Base-by-base conservation (phyloP, 1,140 invertebrate genomes). In the Sinonovacula constricta region DNA sequence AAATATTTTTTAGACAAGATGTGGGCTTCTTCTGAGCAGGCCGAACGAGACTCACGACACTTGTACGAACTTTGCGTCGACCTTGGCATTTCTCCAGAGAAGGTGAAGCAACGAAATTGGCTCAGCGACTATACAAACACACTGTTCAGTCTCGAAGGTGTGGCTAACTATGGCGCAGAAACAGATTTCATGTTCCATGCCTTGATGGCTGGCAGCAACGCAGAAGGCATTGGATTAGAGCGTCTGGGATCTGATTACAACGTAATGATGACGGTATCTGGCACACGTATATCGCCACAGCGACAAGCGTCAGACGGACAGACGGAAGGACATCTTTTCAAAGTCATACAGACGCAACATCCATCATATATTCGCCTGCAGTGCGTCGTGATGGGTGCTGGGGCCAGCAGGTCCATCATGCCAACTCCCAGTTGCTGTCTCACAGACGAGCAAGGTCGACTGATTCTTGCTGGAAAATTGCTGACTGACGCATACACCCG, bases 391-490 rank as follows among this genome's bases (percentile, higher is more conserved):
- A 65, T 76, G 62, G 63, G 72, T n/a, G 67, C 62, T 22, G 56
- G 72, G 22, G 31, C 72, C 12, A 76, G 72, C 33, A 34, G 62
- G 31, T 67, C 72, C 28, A 76, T 76, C 26, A 76, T 76, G 72
- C 39, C 72, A 3, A 57, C 62, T 0, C 72, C 72, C 24, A 76
- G 63, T 59, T 76, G 72, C 33, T 76, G 72, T 26, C 5, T 76
- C 10, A 63, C 62, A 49, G 72, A 76, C 63, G 72, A 76, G 45
- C 72, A 76, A 59, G 72, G 72, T 5, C 12, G 72, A 49, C 66
- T 76, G 72, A 76, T 76, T 67, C 65, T 76, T 59, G 72, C 72
- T 33, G 62, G 62, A 45, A 76, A 76, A 59, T 53, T 76, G 34
- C 34, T 76, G 4, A 76, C 28, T 22, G 72, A 76, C 67, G 60